These are phyloP conservation scores for Laspeyria flexula DNA, from an alignment of 2,888 invertebrate species.

Conservation along the genomic window DNA sequence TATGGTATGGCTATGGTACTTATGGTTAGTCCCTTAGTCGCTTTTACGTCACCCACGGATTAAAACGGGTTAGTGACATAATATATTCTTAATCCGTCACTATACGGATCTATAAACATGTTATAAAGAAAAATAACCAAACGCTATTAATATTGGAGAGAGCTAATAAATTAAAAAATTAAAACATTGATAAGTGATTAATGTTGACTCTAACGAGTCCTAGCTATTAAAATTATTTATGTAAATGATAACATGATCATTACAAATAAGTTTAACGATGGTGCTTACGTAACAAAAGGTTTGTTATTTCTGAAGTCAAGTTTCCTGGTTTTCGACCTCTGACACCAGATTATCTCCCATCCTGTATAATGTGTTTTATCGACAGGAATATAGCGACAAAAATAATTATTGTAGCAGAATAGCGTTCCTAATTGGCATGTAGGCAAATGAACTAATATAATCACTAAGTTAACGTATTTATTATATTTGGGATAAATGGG, in stretches of 20 bases:
- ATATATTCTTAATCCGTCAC: no score
- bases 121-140: no score
- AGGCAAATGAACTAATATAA: background rate
- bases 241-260: constrained; percentile 72
- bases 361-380: constrained; percentile 60
- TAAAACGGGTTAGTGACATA: no score
- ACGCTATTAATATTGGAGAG: no score
- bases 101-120: no score
- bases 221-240: constrained; percentile 77
- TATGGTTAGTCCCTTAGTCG: no score
- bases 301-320: constrained; percentile 39
- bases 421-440: constrained; percentile 29
- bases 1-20: no score
- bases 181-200: constrained; percentile 70
- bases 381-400: constrained; percentile 42
- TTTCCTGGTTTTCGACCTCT: constrained; percentile 76
- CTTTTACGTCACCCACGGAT: no score
- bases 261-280: constrained; percentile 63
- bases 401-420: constrained; percentile 37
- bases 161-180: no score
- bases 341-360: constrained; percentile 74
- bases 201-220: constrained; percentile 37
- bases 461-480: background rate
- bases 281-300: constrained; percentile 19
- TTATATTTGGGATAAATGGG: no score